Base-by-base conservation (phyloP, 2,888 invertebrate genomes). In the Gerris lacustris region DNA sequence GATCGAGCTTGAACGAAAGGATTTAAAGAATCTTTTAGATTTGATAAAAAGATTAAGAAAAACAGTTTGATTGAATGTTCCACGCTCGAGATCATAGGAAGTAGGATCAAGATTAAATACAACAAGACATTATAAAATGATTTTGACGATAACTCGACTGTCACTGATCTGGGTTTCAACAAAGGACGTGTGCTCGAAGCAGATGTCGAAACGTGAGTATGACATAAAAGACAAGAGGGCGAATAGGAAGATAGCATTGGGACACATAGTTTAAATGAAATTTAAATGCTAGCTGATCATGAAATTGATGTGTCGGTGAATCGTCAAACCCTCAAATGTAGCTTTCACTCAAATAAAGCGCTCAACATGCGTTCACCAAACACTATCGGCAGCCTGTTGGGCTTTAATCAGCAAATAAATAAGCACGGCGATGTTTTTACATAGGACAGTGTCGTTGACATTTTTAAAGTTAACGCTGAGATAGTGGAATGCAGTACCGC, bases 381-480 rank as follows among this genome's bases (percentile, higher is more conserved):
- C 45, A 7, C 68, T 44, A 55, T 68, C n/a, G 68, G 45, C 47
- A 6, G 18, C 5, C 68, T 68, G 31, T 31, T 68, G 44, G 68
- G 6, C 18, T 68, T 68, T n/a, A 55, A 55, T 6, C 17, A 43
- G 2, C 6, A 68, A 6, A 44, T 43, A 5, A n/a, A 63, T 62
- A 4, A 31, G 11, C 47, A 47, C 68, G 31, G 31, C 31, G n/a
- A 68, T 7, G 45, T 15, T n/a, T 55, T n/a, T n/a, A 55, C 55
- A 62, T 69, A 55, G n/a, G 63, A 55, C 5, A 63, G 43, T 17
- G 63, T 69, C 43, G 63, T 69, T 4, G 63, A 69, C 69, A 63
- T 69, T 31, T 69, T 71, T 43, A 67, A 63, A 15, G 68, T 69
- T 17, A 70, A 45, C 17, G 55, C 62, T 17, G 66, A 63, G 11